phyloP scores from a whole-genome alignment of 2,797 vertebrate genomes.

The Scolopax bukidnonensis region DNA sequence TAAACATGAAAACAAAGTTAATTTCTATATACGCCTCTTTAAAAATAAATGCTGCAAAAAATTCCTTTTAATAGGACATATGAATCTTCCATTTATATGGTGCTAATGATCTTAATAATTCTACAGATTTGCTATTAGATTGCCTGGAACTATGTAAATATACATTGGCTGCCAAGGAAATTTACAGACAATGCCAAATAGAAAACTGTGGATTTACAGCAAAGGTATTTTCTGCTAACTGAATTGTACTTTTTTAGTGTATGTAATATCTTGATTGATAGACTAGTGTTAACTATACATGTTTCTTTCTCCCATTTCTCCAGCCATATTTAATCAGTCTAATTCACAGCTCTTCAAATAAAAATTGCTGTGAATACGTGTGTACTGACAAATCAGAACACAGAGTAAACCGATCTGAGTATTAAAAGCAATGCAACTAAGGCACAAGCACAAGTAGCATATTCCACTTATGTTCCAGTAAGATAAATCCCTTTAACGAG shows the following conservation, averaged over 20 bases:
- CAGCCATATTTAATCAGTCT: not conserved
- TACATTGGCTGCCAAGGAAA: slow-evolving; percentile 86
- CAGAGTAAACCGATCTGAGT: not conserved
- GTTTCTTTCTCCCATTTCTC: not conserved
- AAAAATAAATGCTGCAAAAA: not conserved
- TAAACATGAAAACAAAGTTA: not conserved
- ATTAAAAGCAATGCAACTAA: not conserved
- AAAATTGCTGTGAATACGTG: not conserved
- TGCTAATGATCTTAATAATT: not conserved
- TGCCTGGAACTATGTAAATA: slow-evolving; percentile 93
- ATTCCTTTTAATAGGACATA: not conserved
- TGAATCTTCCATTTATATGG: not conserved
- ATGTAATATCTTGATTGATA: not conserved
- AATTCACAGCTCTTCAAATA: not conserved
- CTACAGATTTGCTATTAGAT: slow-evolving; percentile 90
- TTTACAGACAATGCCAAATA: slow-evolving; percentile 93
- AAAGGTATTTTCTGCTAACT: slow-evolving; percentile 81
- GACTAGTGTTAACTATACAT: not conserved
- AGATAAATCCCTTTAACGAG: not conserved
- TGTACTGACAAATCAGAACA: not conserved
- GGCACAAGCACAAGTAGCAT: not conserved
- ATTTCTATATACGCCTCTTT: not conserved
- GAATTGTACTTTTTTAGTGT: not conserved
- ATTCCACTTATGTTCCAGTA: not conserved
- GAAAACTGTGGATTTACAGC: slow-evolving; percentile 87